Percentiles rank a stretch among this genome's conserved stretches.
phyloP scores from a whole-genome alignment of 1,140 invertebrate species.

The Anagrus nilaparvatae region DNA sequence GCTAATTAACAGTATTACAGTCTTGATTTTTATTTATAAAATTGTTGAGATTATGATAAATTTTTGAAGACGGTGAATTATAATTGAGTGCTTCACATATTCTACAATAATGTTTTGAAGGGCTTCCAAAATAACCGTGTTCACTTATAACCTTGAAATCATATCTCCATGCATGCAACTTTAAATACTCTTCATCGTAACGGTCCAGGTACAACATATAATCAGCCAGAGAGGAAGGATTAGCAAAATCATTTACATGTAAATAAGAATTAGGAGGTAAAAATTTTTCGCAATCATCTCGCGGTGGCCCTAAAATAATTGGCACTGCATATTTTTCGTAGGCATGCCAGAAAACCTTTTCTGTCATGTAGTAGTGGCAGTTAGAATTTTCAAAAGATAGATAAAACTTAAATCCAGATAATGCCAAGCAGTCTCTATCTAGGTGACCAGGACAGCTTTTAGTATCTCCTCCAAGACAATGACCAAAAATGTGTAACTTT shows the following conservation, averaged over 20 bases:
- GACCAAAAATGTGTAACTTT: conserved; percentile 28
- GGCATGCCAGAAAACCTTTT: conserved; percentile 59
- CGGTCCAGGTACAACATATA: conserved; percentile 49
- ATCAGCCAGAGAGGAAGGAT: conserved; percentile 49
- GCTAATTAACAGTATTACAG: too few species aligned
- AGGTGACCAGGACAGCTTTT: conserved; percentile 51
- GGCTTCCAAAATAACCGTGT: conserved; percentile 57
- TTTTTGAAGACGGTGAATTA: conserved; percentile 40
- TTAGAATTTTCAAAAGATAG: conserved; percentile 65
- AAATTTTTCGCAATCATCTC: conserved; percentile 40
- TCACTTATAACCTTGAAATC: conserved; percentile 59
- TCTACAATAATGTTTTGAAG: conserved; percentile 67
- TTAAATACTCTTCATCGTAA: conserved; percentile 45
- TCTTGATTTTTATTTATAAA: conserved; percentile 42
- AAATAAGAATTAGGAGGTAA: conserved; percentile 60
- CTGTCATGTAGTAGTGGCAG: conserved; percentile 61
- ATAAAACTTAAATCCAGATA: conserved; percentile 61
- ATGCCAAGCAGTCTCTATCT: conserved; percentile 42
- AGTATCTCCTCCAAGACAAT: conserved; percentile 27
- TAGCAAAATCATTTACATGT: conserved; percentile 61
- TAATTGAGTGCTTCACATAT: conserved; percentile 68
- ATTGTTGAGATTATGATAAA: conserved; percentile 40
- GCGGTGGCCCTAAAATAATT: conserved; percentile 53
- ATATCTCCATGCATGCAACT: conserved; percentile 60
- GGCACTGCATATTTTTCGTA: conserved; percentile 56